These are phyloP conservation scores for Plumapathes pennacea DNA, from an alignment of 92 coral and sea anemone genomes.

Conservation along the genomic window DNA sequence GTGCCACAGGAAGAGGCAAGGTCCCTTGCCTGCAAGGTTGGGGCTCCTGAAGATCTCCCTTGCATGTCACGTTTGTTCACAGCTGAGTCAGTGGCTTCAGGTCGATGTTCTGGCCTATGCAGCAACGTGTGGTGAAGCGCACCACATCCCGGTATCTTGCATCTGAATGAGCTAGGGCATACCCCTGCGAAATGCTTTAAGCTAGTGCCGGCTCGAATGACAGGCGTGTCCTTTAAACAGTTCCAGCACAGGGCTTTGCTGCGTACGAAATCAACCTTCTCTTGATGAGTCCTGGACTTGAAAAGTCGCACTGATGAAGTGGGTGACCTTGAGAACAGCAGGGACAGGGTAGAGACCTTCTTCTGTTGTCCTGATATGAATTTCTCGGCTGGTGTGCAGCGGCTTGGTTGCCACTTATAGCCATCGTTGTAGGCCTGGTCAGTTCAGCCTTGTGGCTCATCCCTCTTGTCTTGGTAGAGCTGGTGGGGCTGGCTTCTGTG, in stretches of 20 bases:
- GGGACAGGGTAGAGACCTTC: conserved; percentile 4
- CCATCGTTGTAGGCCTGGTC: conserved; percentile 4
- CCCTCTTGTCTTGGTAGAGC: conserved; percentile 18
- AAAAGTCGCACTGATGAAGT: conserved; percentile 29
- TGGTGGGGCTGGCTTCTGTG: too few species aligned
- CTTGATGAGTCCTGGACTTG: conserved; percentile 26
- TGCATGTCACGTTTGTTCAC: too few species aligned
- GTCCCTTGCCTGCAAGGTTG: too few species aligned
- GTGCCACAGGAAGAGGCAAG: too few species aligned
- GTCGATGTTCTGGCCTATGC: too few species aligned
- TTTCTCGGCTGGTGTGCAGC: neutral
- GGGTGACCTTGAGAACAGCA: conserved; percentile 37
- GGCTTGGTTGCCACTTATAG: neutral
- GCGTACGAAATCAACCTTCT: conserved; percentile 13
- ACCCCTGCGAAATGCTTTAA: conserved; percentile 19
- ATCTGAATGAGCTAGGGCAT: conserved; percentile 37
- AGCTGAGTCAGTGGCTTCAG: too few species aligned
- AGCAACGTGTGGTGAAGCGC: conserved; percentile 37
- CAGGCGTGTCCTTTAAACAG: conserved; percentile 25
- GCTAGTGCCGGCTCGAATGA: too few species aligned
- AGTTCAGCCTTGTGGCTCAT: too few species aligned
- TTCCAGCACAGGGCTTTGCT: conserved; percentile 27
- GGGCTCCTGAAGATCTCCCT: too few species aligned
- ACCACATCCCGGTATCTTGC: conserved; percentile 40
- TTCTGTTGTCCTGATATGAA: neutral